A percentile compares a stretch with the other conserved stretches of the same genome.
phyloP scores from a whole-genome alignment of 1,140 invertebrate genomes.

The Drosophila simulans region DNA sequence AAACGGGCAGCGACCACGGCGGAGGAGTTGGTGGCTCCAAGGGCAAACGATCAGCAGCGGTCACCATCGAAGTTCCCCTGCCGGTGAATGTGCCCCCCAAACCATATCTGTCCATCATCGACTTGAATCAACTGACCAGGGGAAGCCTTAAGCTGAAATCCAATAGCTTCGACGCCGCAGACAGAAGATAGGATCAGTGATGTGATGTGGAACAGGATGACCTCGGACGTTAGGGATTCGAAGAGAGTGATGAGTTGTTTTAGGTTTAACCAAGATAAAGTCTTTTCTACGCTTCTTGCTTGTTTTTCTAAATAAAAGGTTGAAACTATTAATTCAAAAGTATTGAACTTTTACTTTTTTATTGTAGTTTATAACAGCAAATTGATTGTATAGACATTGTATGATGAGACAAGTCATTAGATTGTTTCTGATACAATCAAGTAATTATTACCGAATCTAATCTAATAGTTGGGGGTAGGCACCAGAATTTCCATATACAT shows the following conservation, averaged over 20 bases:
- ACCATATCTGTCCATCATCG: conserved; percentile 89
- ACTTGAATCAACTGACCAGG: conserved; percentile 89
- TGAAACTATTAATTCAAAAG: neutral
- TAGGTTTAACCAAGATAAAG: conserved; percentile 1
- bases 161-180: conserved; percentile 67
- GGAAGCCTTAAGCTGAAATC: conserved; percentile 85
- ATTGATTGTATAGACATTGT: neutral
- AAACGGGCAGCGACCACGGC: conserved; percentile 69
- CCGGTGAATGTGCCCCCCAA: conserved; percentile 84
- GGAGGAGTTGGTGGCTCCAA: conserved; percentile 11
- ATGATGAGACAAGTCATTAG: too few relatives aligned
- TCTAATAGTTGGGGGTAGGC: neutral
- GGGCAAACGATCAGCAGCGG: conserved; percentile 43
- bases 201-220: neutral
- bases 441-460: too few relatives aligned
- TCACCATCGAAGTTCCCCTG: conserved; percentile 64
- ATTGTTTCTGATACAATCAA: too few relatives aligned
- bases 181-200: conserved; percentile 44
- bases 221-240: neutral
- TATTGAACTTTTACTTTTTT: neutral
- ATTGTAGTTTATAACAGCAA: neutral
- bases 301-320: conserved; percentile 35
- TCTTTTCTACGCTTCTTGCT: conserved; percentile 43
- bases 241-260: conserved; percentile 8
- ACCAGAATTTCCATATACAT: neutral